phyloP scores from a whole-genome alignment of 2,113 vertebrate genomes.

The Pogona vitticeps region DNA sequence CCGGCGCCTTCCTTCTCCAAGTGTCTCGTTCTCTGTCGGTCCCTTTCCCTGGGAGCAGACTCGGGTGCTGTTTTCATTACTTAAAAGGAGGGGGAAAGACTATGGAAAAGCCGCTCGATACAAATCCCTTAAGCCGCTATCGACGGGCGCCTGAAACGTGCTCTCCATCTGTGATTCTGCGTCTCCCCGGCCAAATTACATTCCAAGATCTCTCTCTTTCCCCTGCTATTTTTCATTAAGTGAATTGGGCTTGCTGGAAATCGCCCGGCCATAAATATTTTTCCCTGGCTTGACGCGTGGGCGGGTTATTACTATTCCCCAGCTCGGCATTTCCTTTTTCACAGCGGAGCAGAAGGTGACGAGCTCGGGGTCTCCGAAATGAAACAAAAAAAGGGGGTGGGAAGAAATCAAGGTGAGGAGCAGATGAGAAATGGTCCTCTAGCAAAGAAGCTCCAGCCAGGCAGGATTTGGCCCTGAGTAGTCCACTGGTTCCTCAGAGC shows the following conservation, averaged over 20 bases:
- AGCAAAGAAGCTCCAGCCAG: neutral
- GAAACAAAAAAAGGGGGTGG: neutral
- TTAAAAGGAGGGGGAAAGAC: neutral
- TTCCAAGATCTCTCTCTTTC: neutral
- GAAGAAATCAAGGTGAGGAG: neutral
- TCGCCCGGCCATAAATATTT: conserved; percentile 33
- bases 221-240: neutral
- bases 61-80: conserved; percentile 48
- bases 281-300: neutral
- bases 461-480: neutral
- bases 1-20: neutral
- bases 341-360: conserved; percentile 5
- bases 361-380: neutral
- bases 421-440: no score
- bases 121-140: conserved; percentile 38
- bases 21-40: neutral
- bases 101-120: conserved; percentile 11
- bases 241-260: conserved; percentile 53
- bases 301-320: neutral
- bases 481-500: neutral
- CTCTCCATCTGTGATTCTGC: conserved; percentile 43
- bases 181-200: neutral
- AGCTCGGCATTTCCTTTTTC: neutral
- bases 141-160: neutral
- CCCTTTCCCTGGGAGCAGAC: neutral